These are phyloP conservation scores for Cotesia chilonis DNA, from an alignment of 1,140 invertebrate genomes.

Conservation along the genomic window DNA sequence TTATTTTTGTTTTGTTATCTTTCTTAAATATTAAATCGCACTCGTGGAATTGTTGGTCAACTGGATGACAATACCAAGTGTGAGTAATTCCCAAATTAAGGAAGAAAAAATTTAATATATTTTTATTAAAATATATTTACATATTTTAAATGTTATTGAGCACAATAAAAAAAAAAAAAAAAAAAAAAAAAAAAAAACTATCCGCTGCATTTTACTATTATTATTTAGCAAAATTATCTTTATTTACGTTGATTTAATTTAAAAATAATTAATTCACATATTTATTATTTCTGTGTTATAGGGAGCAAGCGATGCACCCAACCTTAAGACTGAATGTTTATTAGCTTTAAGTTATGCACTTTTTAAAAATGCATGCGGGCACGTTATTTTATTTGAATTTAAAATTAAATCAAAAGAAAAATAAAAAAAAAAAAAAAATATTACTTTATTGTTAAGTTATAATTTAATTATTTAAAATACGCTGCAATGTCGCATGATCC, in stretches of 20 bases:
- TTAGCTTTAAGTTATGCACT: too few relatives aligned
- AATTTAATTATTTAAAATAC: slow-evolving; percentile 11
- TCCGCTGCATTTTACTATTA: too few relatives aligned
- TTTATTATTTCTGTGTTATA: too few relatives aligned
- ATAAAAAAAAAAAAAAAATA: neutral
- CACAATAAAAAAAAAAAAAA: neutral
- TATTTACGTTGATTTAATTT: too few relatives aligned
- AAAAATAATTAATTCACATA: too few relatives aligned
- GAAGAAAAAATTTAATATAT: slow-evolving; percentile 46
- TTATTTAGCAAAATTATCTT: too few relatives aligned
- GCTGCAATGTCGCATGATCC: slow-evolving; percentile 29
- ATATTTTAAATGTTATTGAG: slow-evolving; percentile 30
- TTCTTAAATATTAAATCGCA: slow-evolving; percentile 56
- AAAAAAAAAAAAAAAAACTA: neutral
- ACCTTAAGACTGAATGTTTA: too few relatives aligned
- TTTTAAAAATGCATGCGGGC: too few relatives aligned
- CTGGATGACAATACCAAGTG: slow-evolving; percentile 64
- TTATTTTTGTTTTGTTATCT: slow-evolving; percentile 37
- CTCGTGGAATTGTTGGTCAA: slow-evolving; percentile 64
- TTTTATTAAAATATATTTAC: slow-evolving; percentile 40
- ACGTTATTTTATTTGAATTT: too few relatives aligned
- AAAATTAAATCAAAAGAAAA: too few relatives aligned
- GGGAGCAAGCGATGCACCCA: too few relatives aligned
- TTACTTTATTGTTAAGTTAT: neutral
- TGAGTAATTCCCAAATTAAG: slow-evolving; percentile 61